Evolutionary conservation across 2,113 vertebrate genomes (phyloP), one percentile per base, ranked within the genome.

Genomic region (Coracopsis vasa): DNA sequence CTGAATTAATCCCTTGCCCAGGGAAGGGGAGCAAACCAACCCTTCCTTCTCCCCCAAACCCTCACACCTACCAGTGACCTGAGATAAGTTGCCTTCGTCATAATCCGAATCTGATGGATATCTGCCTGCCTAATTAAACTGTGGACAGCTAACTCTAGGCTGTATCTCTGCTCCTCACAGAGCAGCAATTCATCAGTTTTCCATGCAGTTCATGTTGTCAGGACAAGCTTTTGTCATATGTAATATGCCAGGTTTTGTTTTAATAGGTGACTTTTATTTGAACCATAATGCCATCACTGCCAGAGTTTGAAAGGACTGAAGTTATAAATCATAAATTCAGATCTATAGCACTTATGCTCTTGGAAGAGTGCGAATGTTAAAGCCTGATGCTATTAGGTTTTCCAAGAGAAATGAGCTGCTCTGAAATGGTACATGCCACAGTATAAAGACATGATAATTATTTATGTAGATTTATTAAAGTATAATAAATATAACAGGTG

Each of bases 241-340:
- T 31, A 44, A 83, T 69, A 53, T 51, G 67, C 35, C 92, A 92
- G 69, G 13, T 90, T 94, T 72, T 94, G 69, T 92, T 95, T 95
- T 66, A 61, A 78, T 67, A 82, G 84, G 65, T 93, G 73, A 62
- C 24, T 96, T 87, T 71, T 92, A 96, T 95, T 90, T 95, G 95
- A 96, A 78, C 45, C 61, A 50, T 90, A 73, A 88, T 81, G 71
- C 56, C 77, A 70, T 44, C 8, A 10, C 42, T 88, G 80, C 78
- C 81, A 80, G 19, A 71, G 58, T 53, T 65, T 19, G 35, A 64
- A 37, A 92, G 48, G 54, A 66, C 58, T 77, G 74, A 37, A 78
- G 42, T 74, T 91, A 70, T 56, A 92, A 88, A 94, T 94, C 81
- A 86, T 39, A 84, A 96, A 79, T 62, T 17, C 47, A 42, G 21